Evolutionary conservation across 2,113 vertebrate species (phyloP).

Genomic region (Pangasianodon gigas): DNA sequence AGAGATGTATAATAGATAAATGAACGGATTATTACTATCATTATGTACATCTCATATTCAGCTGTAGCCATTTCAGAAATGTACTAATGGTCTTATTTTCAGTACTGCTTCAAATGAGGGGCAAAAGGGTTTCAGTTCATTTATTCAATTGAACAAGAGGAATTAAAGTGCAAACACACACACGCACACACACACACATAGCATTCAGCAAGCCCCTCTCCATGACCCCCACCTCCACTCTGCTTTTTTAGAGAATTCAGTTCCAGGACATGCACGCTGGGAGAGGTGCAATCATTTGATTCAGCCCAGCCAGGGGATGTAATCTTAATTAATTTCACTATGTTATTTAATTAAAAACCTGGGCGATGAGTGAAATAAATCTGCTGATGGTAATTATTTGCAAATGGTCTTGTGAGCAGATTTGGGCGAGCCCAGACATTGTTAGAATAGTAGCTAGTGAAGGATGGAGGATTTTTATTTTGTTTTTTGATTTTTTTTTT

Average conservation of each 20-base stretch:
- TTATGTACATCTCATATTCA: slow-evolving; percentile 8
- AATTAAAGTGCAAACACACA: slow-evolving; percentile 51
- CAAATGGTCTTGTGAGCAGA: slow-evolving; percentile 60
- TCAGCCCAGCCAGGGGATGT: slow-evolving; percentile 61
- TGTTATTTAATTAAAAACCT: slow-evolving; percentile 74
- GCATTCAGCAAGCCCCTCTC: slow-evolving; percentile 41
- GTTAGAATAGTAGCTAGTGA: slow-evolving; percentile 41
- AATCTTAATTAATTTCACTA: slow-evolving; percentile 71
- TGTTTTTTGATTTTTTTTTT: neutral
- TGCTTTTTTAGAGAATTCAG: slow-evolving; percentile 45
- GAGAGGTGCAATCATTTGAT: slow-evolving; percentile 67
- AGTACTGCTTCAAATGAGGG: neutral
- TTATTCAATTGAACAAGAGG: slow-evolving; percentile 39
- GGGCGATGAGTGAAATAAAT: slow-evolving; percentile 64
- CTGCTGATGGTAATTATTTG: slow-evolving; percentile 66
- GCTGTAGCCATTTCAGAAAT: neutral
- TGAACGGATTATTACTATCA: neutral
- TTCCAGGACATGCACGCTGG: slow-evolving; percentile 59
- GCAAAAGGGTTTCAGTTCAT: slow-evolving; percentile 36
- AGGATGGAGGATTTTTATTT: slow-evolving; percentile 8
- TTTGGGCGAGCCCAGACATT: slow-evolving; percentile 52
- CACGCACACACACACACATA: neutral
- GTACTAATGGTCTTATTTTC: neutral
- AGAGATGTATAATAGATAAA: neutral
- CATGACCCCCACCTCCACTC: slow-evolving; percentile 49